These are phyloP conservation scores for Siniperca chuatsi DNA, from an alignment of 2,113 vertebrate genomes.

Conservation along the genomic window DNA sequence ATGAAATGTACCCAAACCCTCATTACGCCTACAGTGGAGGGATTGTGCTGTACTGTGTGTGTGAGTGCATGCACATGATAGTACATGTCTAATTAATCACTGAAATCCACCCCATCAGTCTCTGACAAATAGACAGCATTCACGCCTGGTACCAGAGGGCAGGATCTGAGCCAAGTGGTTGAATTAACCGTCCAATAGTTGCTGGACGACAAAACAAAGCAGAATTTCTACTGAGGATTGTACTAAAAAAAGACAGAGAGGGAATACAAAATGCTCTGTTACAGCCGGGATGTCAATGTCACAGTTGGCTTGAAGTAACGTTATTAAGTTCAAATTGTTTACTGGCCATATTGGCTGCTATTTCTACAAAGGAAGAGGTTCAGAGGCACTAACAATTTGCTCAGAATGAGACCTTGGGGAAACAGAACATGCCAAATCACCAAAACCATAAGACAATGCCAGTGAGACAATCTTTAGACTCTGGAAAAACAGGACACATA, in stretches of 20 bases:
- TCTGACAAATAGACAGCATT: slow-evolving; percentile 57
- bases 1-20: slow-evolving; percentile 68
- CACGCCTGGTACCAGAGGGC: slow-evolving; percentile 49
- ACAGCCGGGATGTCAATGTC: slow-evolving; percentile 7
- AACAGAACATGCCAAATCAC: slow-evolving; percentile 31
- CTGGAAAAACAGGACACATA: not conserved
- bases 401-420: slow-evolving; percentile 34
- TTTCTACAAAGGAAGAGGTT: not conserved
- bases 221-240: slow-evolving; percentile 29
- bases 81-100: slow-evolving; percentile 71
- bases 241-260: slow-evolving; percentile 12
- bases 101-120: slow-evolving; percentile 63
- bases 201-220: slow-evolving; percentile 54
- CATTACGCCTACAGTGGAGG: slow-evolving; percentile 63
- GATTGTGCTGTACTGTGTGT: slow-evolving; percentile 51
- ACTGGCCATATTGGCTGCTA: not conserved
- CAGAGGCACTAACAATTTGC: not conserved
- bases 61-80: slow-evolving; percentile 24
- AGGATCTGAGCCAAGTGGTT: slow-evolving; percentile 62
- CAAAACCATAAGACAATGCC: slow-evolving; percentile 26
- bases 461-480: not conserved
- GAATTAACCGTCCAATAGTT: slow-evolving; percentile 55
- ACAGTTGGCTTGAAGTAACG: slow-evolving; percentile 16
- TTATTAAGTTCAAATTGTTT: slow-evolving; percentile 37
- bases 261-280: slow-evolving; percentile 26